Percentiles rank a stretch among this genome's conserved stretches.
Conservation (phyloP, 2,888 invertebrate genomes). For the Halocaridina rubra region DNA sequence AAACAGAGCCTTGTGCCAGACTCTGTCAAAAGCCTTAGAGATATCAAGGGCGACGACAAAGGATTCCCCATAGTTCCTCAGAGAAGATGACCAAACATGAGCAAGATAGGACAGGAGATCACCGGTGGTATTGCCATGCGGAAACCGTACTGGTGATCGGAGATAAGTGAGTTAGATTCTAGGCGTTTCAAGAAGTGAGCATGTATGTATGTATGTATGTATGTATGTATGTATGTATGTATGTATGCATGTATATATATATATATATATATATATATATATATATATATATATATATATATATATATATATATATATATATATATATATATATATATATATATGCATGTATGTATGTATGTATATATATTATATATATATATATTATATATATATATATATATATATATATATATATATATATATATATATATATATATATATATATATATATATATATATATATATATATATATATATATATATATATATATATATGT, state of each 20-base stretch:
- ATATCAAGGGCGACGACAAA: no score
- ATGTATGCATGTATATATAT: not conserved
- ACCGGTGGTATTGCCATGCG: no score
- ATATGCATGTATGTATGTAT: not conserved
- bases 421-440: not conserved
- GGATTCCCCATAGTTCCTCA: no score
- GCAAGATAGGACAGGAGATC: no score
- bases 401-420: not conserved
- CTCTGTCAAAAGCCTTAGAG: no score
- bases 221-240: not conserved
- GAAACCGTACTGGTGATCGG: no score
- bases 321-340: not conserved
- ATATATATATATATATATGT: conserved; percentile 1
- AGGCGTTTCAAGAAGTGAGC: no score
- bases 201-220: no score
- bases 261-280: not conserved
- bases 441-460: not conserved
- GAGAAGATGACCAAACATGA: no score
- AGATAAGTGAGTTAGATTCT: no score
- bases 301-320: not conserved
- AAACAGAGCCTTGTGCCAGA: no score
- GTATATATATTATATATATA: not conserved
- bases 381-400: not conserved
- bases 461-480: conserved; percentile 6
- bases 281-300: not conserved